A percentile compares a stretch with the other conserved stretches of the same genome.
These are phyloP conservation scores for Nesometra sesokonis DNA, from an alignment of 35 echinoderm and acorn worm species.

Conservation along the genomic window DNA sequence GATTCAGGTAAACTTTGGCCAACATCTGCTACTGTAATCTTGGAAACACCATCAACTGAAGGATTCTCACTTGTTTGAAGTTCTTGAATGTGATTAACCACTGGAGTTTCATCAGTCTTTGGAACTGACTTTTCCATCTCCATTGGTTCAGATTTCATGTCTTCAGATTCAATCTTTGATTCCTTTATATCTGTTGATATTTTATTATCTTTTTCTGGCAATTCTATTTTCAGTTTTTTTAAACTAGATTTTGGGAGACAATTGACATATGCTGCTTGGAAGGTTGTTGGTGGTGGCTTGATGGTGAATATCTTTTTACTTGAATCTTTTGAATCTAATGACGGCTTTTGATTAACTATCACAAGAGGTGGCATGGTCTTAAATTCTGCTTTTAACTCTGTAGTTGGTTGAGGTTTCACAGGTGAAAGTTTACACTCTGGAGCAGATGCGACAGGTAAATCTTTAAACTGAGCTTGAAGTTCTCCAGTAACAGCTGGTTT, in stretches of 20 bases:
- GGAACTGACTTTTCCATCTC: background rate
- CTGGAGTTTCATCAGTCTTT: background rate
- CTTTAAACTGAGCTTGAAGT: background rate
- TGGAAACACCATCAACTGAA: too few relatives aligned
- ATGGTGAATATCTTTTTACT: background rate
- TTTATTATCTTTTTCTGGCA: background rate
- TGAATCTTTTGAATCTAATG: background rate
- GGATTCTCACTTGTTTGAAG: too few relatives aligned
- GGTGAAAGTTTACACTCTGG: background rate
- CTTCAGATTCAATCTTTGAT: background rate
- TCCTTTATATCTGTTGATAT: too few relatives aligned
- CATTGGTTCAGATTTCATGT: background rate
- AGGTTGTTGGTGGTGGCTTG: background rate
- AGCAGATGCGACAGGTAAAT: background rate
- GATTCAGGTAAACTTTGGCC: too few relatives aligned
- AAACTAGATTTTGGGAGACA: background rate
- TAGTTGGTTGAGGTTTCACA: background rate
- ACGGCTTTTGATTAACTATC: background rate
- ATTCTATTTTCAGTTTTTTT: background rate
- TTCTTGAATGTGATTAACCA: too few relatives aligned
- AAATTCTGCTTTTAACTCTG: background rate
- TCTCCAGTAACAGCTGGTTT: background rate
- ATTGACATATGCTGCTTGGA: background rate
- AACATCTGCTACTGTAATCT: too few relatives aligned
- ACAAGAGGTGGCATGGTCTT: background rate